Base-by-base conservation (phyloP, 2,113 vertebrate species). In the Pycnonotus jocosus region DNA sequence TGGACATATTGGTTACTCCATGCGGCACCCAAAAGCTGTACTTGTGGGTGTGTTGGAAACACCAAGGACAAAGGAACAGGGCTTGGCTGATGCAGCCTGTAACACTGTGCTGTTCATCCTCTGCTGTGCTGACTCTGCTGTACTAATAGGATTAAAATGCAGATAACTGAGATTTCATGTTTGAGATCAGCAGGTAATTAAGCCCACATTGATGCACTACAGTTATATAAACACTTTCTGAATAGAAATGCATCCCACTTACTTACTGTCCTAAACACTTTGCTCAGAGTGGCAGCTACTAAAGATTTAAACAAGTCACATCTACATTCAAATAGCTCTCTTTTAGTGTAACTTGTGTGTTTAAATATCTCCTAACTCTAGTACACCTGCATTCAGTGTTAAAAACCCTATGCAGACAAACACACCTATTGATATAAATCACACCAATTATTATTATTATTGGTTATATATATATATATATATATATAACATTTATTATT, bases 1-100 rank as follows among this genome's bases (percentile, higher is more conserved):
- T 11, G 25, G 53, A 64, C 0, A 0, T 23, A 22, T 9, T 0
- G 0, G 10, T 38, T 45, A 31, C 7, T 25, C 30, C 8, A 2
- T 11, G 21, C 33, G 18, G 18, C 33, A 56, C 10, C 42, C 38
- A 58, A 21, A 0, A 2, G 2, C 27, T 37, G 13, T 58, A 31
- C 30, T 42, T 1, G 0, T 16, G 21, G 6, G 7, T 0, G 0
- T 2, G 3, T 13, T 2, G 0, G 51, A 74, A 78, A 19, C 27
- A 74, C 13, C 12, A 22, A 35, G 24, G 13, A 30, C 4, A 58
- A 56, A 84, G 24, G 8, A 84, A 73, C 0, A 65, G 31, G 22
- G 14, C 35, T 82, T n/a, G 68, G 42, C 33, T 40, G 6, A 40
- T 80, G 37, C 57, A 69, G 28, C 8, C 40, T 57, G 19, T 15